Conservation (phyloP, 1,140 invertebrate genomes). For the Manduca sexta region DNA sequence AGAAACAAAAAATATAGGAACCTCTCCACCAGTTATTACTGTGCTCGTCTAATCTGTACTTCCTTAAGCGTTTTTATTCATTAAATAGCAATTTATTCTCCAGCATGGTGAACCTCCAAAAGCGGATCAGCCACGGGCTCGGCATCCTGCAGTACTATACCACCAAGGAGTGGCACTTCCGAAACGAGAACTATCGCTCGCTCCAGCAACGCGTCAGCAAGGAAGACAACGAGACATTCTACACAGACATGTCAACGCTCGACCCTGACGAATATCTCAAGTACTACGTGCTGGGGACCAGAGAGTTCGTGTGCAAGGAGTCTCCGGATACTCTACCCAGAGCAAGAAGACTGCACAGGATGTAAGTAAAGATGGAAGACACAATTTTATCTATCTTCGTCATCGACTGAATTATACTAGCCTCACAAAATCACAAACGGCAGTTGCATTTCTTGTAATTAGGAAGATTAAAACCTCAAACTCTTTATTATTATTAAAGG, state of each 20-base stretch:
- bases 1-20: background rate
- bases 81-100: slow-evolving; percentile 5
- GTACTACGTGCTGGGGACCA: slow-evolving; percentile 81
- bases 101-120: slow-evolving; percentile 79
- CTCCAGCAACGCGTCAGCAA: slow-evolving; percentile 77
- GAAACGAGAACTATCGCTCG: slow-evolving; percentile 76
- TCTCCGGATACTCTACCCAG: slow-evolving; percentile 81
- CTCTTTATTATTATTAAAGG: too few species aligned
- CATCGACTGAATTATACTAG: too few species aligned
- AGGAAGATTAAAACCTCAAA: too few species aligned
- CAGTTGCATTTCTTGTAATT: too few species aligned
- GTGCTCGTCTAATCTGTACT: background rate
- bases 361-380: slow-evolving; percentile 28
- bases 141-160: slow-evolving; percentile 89
- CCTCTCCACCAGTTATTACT: background rate
- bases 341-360: slow-evolving; percentile 74
- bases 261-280: slow-evolving; percentile 81
- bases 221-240: slow-evolving; percentile 75
- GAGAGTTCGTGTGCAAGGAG: slow-evolving; percentile 85
- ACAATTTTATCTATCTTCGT: too few species aligned
- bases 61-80: background rate
- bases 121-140: slow-evolving; percentile 77
- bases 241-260: slow-evolving; percentile 63
- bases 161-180: slow-evolving; percentile 87
- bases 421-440: too few species aligned